Base-by-base conservation (phyloP, 2,888 invertebrate genomes). In the Abrostola triplasia region DNA sequence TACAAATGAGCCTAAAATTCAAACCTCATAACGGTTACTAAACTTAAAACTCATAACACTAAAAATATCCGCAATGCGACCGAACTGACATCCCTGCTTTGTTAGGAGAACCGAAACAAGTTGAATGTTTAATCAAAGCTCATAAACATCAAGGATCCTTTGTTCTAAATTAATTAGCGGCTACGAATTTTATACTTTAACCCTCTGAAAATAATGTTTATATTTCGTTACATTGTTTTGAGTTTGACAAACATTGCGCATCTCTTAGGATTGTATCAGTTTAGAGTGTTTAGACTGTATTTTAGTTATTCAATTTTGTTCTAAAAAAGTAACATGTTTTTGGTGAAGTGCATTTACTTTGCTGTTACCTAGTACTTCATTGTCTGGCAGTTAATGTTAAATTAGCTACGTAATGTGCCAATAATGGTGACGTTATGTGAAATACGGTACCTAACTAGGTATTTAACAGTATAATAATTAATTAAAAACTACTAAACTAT, bases 31-130 rank as follows among this genome's bases (percentile, higher is more conserved):
- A 24, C 24, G 13, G 10, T 47, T 24, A 12, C 44, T 7, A 13
- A 9, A 47, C 9, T 47, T 44, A 47, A 13, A 24, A 24, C 38
- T 58, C 37, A 13, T 37, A 11, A 47, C 44, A 55, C 54, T 49
- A 70, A 65, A 70, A 75, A 55, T 64, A 72, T 70, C 82, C 76
- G 83, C 83, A 83, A 59, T 83, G 83, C 83, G 83, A 67, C 80
- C 64, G 48, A 42, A 53, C 42, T 48, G 63, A 44, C 60, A 77
- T 73, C 66, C 59, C 52, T 67, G 54, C 68, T 73, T 75, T 80
- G 78, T 80, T 66, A 63, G 53, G 58, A 56, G 72, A 65, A 61
- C 70, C 56, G 64, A 77, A 73, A 55, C 59, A 66, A 60, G 55
- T 64, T 70, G 49, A 67, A 76, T 72, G 56, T 68, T 69, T 75